These are phyloP conservation scores for Melanocharis versteri DNA, from an alignment of 2,113 vertebrate species.

Conservation along the genomic window DNA sequence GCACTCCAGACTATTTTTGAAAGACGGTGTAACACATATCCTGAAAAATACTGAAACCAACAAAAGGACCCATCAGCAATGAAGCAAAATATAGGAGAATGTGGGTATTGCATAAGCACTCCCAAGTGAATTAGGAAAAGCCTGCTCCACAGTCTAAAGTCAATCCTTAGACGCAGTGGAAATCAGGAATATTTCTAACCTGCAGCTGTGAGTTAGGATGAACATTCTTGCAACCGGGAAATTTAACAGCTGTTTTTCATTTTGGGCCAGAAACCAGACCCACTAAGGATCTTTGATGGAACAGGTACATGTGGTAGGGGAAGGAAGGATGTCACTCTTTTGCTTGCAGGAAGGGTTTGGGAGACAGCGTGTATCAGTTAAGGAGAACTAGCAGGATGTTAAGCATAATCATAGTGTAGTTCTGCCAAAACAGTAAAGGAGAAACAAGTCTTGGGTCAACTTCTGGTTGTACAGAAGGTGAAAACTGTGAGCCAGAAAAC, in stretches of 20 bases:
- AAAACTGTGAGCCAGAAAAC: background rate
- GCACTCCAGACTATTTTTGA: background rate
- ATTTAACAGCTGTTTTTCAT: background rate
- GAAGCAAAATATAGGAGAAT: background rate
- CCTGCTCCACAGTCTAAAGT: background rate
- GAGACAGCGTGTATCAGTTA: background rate
- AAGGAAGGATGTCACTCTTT: background rate
- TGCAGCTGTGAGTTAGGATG: background rate
- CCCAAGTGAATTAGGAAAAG: background rate
- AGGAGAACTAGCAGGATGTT: background rate
- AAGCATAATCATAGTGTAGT: background rate
- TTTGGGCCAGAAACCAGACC: background rate
- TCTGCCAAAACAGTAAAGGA: background rate
- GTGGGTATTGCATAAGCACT: background rate
- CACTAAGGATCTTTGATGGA: background rate
- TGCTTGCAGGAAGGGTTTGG: background rate
- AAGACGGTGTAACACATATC: fast-evolving
- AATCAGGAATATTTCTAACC: background rate
- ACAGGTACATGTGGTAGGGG: background rate
- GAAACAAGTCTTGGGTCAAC: background rate
- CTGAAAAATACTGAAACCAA: background rate
- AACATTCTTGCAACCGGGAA: background rate
- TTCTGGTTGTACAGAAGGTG: background rate
- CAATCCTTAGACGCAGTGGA: background rate
- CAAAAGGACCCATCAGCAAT: background rate